phyloP scores from a whole-genome alignment of 1,140 invertebrate species.

The Amphibalanus amphitrite region DNA sequence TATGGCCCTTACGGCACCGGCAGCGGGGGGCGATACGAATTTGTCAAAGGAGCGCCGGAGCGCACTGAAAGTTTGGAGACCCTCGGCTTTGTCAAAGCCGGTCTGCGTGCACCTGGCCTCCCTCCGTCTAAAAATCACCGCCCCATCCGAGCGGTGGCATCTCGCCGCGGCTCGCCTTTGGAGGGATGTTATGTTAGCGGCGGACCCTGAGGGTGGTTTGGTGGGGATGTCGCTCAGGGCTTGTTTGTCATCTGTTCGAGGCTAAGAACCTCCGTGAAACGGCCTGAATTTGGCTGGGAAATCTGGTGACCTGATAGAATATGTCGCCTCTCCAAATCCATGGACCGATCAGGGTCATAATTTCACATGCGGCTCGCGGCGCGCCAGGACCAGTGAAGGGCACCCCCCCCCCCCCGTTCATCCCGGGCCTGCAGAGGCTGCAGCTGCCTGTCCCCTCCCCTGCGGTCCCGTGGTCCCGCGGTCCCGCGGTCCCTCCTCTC shows the following conservation, averaged over 20 bases:
- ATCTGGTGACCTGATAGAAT: too few species aligned
- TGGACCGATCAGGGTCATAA: neutral
- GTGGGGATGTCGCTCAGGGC: too few species aligned
- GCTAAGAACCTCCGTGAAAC: too few species aligned
- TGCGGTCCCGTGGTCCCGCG: too few species aligned
- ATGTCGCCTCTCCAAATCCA: too few species aligned
- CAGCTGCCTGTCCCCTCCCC: neutral
- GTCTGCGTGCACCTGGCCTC: neutral
- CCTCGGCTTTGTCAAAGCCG: neutral
- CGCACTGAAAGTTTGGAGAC: slow-evolving; percentile 1
- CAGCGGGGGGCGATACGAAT: neutral
- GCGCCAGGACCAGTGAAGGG: neutral
- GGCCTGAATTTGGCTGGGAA: too few species aligned
- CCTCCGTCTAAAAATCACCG: neutral
- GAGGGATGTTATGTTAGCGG: neutral
- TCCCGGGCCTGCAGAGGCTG: neutral
- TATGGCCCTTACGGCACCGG: neutral
- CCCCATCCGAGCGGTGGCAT: neutral
- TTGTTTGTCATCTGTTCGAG: too few species aligned
- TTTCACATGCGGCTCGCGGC: neutral
- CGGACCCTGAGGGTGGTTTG: too few species aligned
- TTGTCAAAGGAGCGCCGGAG: neutral
- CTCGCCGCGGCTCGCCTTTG: neutral
- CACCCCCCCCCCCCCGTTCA: too few species aligned
- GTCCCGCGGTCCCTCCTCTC: neutral